These are phyloP conservation scores for Brachyhypopomus gauderio DNA, from an alignment of 2,113 vertebrate genomes.

Conservation along the genomic window DNA sequence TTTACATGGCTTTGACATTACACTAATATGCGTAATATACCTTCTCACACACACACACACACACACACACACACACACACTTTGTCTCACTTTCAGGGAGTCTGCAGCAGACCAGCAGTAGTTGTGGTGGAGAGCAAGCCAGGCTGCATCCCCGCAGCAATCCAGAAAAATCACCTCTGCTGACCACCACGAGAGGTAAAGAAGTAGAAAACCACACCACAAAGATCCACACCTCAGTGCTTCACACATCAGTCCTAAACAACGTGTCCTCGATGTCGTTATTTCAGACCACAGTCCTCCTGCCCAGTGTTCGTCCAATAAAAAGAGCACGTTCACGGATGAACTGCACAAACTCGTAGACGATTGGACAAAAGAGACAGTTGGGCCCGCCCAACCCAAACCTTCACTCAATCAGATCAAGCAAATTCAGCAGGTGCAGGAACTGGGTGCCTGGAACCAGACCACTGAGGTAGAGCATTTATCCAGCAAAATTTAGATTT, in stretches of 20 bases:
- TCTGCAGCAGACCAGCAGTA: constrained; percentile 70
- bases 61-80: neutral
- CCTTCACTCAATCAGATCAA: constrained; percentile 92
- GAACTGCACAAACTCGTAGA: constrained; percentile 91
- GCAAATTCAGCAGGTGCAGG: constrained; percentile 86
- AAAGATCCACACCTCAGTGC: neutral
- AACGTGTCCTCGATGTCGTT: neutral
- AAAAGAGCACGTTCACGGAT: constrained; percentile 90
- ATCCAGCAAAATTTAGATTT: constrained; percentile 4
- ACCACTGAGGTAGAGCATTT: constrained; percentile 73
- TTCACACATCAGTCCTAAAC: too few species aligned
- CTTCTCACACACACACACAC: neutral
- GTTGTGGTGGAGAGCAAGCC: constrained; percentile 66
- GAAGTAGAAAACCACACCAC: neutral
- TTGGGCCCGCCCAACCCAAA: constrained; percentile 74
- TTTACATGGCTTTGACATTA: too few species aligned
- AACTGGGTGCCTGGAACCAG: constrained; percentile 81
- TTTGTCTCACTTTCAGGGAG: constrained; percentile 55
- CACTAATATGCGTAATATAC: neutral
- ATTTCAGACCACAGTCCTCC: constrained; percentile 68
- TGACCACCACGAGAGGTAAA: constrained; percentile 64
- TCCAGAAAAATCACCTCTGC: constrained; percentile 54
- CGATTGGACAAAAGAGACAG: constrained; percentile 87
- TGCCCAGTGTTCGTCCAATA: constrained; percentile 68
- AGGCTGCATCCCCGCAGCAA: constrained; percentile 57